Evolutionary conservation across 2,888 invertebrate species (phyloP), one percentile per base, ranked within the genome.

Genomic region (Ophion ventricosus): DNA sequence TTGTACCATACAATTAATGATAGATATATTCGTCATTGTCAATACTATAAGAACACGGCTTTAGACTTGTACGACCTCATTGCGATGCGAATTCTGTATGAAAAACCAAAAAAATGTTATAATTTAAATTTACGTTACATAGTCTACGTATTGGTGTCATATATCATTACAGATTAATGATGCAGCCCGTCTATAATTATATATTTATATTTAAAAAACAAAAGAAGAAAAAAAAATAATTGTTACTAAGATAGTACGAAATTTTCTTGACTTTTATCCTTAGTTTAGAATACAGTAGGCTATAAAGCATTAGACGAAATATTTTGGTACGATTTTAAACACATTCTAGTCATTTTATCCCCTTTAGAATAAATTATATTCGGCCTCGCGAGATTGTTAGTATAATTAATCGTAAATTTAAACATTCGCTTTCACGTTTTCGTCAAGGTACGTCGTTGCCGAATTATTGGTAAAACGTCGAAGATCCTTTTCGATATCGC

Each of bases 1-100:
- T 69, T 69, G 25, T 25, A 56, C 26, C 29, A 20, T 54, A 67
- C 25, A 86, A 80, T 87, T 72, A 59, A 80, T 83, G 43, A 79
- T 77, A 66, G 66, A 80, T 84, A 80, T 70, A 49, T 49, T 78
- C 72, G 73, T 83, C 78, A 79, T 86, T 72, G 78, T 74, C 70
- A 67, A 86, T 83, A 85, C 69, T 86, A 75, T 84, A 87, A 85
- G 79, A 80, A 59, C 59, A 82, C 73, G 70, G 80, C 82, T 57
- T 78, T 84, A 80, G 73, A 70, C 63, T 49, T 67, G 67, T 81
- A 69, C 76, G 76, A 75, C 14, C 66, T 59, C 49, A 61, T 59
- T 70, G 54, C 43, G 59, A 83, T 83, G 75, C 70, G 26, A 20
- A 56, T 64, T 20, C 63, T 79, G 70, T 80, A 57, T 43, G 23